Evolutionary conservation across 2,797 vertebrate genomes (phyloP), one percentile per base, ranked within the genome.

Genomic region (Pterois miles): DNA sequence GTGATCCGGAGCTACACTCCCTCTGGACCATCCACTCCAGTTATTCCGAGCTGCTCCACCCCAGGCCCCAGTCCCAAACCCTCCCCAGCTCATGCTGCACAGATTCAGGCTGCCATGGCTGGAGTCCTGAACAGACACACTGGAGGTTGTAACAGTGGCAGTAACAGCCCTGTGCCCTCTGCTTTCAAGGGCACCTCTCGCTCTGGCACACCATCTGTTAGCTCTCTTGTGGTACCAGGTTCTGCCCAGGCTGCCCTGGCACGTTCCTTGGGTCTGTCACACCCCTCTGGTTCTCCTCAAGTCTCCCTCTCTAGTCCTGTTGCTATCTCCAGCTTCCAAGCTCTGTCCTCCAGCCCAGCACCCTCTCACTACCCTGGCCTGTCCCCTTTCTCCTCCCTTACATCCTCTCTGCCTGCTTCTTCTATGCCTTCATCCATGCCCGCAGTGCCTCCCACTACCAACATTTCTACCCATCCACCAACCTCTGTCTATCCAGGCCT

Each of bases 161-260:
- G 94, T 69, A 96, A 92, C 67, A 99, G 98, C 85, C 98, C 98
- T 0, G 96, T 97, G 2, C 96, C 95, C 34, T 98, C 98, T 0
- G 97, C 97, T 68, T 99, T 99, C 86, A 98, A 97, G 88, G 97
- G 97, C 63, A 96, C 96, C 2, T 93, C 97, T 16, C 97, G 96
- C 63, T 94, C 96, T 0, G 88, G 91, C 13, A 97, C 96, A 1
- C 96, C 97, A 4, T 95, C 96, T 43, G 93, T 96, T 11, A 94
- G 95, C 92, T 90, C 96, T 11, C 81, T 97, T 48, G 95, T 96
- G 25, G 92, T 96, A 75, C 88, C 96, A 0, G 96, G 93, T 43
- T 89, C 95, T 1, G 29, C 29, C 3, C 29, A 94, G 71, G 90
- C 91, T 8, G 86, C 95, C 0, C 89, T 98, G 5, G 95, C 95